A percentile compares a stretch with the other conserved stretches of the same genome.
Evolutionary conservation across 2,797 vertebrate genomes (phyloP).

Genomic region (Syngnathus rostellatus): DNA sequence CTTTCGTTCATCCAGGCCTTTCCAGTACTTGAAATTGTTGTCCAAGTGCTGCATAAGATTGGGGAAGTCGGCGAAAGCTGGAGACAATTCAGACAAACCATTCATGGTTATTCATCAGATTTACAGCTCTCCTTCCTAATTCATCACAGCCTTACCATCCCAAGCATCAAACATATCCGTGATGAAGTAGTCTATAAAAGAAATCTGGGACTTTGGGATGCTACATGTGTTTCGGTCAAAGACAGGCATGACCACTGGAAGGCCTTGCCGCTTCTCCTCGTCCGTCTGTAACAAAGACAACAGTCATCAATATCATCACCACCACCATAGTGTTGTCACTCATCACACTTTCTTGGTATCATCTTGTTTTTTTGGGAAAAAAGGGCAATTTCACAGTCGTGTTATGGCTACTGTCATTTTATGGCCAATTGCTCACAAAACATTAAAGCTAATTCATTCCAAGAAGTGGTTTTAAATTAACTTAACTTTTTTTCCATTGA

Average conservation of each 20-base stretch:
- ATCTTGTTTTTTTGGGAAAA: neutral
- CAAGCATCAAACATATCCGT: constrained; percentile 96
- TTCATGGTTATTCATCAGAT: neutral
- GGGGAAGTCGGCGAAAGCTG: constrained; percentile 91
- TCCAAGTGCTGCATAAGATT: constrained; percentile 95
- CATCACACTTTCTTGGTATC: neutral
- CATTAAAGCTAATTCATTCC: too few species aligned
- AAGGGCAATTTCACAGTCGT: neutral
- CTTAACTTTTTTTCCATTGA: too few species aligned
- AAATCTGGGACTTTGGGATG: constrained; percentile 96
- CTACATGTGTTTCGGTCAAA: constrained; percentile 96
- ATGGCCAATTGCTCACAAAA: neutral
- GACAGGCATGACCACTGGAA: constrained; percentile 95
- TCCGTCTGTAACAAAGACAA: constrained; percentile 77
- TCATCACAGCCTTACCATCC: constrained; percentile 78
- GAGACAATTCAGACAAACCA: constrained; percentile 14
- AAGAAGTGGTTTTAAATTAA: too few species aligned
- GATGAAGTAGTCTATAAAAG: constrained; percentile 99
- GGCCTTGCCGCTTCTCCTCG: constrained; percentile 84
- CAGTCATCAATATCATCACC: constrained; percentile 1
- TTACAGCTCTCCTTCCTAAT: neutral
- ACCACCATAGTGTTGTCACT: neutral
- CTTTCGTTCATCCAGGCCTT: constrained; percentile 84
- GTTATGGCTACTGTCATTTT: neutral
- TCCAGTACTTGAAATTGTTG: constrained; percentile 99